Evolutionary conservation across 2,113 vertebrate species (phyloP).

Genomic region (Hippocampus abdominalis): DNA sequence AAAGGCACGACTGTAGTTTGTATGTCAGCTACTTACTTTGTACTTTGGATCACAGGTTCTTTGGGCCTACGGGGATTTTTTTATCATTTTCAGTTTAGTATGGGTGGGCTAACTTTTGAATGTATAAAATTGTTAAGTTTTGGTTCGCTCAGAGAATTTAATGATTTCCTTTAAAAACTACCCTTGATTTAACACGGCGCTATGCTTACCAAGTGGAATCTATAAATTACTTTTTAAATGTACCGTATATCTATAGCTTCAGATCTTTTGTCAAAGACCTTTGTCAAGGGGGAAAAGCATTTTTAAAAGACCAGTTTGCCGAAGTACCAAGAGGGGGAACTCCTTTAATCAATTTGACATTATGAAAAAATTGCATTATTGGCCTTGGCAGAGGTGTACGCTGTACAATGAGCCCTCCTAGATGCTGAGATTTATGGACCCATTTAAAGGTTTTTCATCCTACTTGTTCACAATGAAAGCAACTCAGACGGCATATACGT

Average conservation of each 20-base stretch:
- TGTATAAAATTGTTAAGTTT: too few species aligned
- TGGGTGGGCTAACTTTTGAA: not conserved
- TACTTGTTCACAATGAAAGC: not conserved
- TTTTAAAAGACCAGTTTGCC: not conserved
- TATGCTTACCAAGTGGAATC: not conserved
- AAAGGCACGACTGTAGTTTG: constrained; percentile 12
- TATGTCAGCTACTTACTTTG: constrained; percentile 18
- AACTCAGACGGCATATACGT: not conserved
- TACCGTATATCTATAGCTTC: not conserved
- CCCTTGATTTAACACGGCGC: not conserved
- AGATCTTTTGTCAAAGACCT: not conserved
- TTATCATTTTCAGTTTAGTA: not conserved
- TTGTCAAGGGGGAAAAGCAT: not conserved
- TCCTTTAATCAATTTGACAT: constrained; percentile 2
- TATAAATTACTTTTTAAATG: not conserved
- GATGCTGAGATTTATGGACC: not conserved
- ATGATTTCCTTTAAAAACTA: not conserved
- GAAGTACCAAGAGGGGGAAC: not conserved
- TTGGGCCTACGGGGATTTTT: constrained; percentile 1
- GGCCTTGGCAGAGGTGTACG: not conserved
- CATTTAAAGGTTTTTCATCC: constrained; percentile 5
- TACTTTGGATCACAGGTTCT: constrained; percentile 10
- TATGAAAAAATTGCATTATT: not conserved
- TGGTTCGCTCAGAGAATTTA: too few species aligned
- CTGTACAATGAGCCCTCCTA: not conserved